phyloP scores from a whole-genome alignment of 2,888 invertebrate species.

The Tetanocera ferruginea region DNA sequence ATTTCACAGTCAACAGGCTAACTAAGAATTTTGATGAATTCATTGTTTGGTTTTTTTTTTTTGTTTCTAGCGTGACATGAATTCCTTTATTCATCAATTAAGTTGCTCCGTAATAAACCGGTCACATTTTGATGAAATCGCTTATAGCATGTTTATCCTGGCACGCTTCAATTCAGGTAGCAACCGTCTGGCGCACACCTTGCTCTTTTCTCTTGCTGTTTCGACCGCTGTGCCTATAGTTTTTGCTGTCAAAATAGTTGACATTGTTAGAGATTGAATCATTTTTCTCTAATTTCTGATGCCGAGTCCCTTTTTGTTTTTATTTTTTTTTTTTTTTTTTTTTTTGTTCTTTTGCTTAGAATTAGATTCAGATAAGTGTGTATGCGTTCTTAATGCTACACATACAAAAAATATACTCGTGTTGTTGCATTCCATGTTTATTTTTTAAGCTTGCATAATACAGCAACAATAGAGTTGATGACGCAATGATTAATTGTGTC shows the following conservation, averaged over 20 bases:
- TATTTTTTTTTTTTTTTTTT: too few species aligned
- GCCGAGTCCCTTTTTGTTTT: not conserved
- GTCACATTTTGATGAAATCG: too few species aligned
- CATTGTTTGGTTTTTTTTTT: not conserved
- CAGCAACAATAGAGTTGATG: not conserved
- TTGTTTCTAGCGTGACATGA: too few species aligned
- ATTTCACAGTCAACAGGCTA: too few species aligned
- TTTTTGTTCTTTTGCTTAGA: not conserved
- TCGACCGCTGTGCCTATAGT: not conserved
- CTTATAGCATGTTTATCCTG: not conserved
- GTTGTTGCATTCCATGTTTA: not conserved
- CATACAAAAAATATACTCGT: not conserved
- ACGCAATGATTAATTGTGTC: not conserved
- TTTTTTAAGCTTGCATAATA: not conserved
- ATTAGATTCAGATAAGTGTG: not conserved
- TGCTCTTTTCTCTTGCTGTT: not conserved
- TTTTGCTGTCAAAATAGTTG: conserved; percentile 3
- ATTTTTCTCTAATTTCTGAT: not conserved
- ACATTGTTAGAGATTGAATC: conserved; percentile 8
- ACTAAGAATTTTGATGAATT: not conserved
- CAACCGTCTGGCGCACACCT: not conserved
- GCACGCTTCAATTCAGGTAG: conserved; percentile 18
- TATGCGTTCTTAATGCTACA: not conserved
- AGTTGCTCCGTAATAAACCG: too few species aligned
- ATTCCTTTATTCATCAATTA: too few species aligned